Base-by-base conservation (phyloP, 2,797 vertebrate species). In the Pangasius sanitwongsei region DNA sequence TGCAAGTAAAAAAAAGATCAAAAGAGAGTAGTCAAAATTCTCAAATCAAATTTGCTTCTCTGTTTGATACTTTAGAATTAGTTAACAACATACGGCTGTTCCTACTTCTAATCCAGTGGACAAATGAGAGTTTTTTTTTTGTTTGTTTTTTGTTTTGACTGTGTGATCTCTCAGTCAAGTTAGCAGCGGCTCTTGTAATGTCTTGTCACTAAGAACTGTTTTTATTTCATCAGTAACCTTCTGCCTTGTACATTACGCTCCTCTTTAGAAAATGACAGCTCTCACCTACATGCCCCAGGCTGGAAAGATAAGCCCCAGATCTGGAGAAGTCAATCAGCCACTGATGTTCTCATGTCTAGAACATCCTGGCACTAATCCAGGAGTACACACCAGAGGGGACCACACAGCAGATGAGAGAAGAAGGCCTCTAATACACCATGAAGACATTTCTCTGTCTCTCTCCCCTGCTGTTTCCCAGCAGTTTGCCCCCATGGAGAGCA, bases 341-440 rank as follows among this genome's bases (percentile, higher is more conserved):
- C 83, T 53, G 90, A 92, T 90, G 86, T 93, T 92, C 90, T 89
- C 82, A 91, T 74, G 5, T 23, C 85, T 89, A 41, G 50, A 86
- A 59, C 69, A 59, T 59, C 53, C 77, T 92, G 86, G 89, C 87
- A 74, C 72, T 81, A 75, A n/a, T 75, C 78, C 77, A 82, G 86
- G 50, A 74, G 88, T 37, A 77, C 61, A 89, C 28, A 85, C 44
- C 87, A 84, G 84, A 89, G 12, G 44, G n/a, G 44, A 75, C 67
- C n/a, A 18, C 25, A 44, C 25, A 53, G 87, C 63, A 72, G 12
- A 86, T 86, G 31, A 86, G 67, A 59, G 18, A 55, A 55, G 65
- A 15, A 90, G 55, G 65, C 88, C 89, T 92, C 92, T 91, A 94
- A 93, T 90, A 93, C 90, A 92, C 92, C 92, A 94, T 93, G 90